phyloP scores from a whole-genome alignment of 1,140 invertebrate genomes.

The Solenopsis fugax region DNA sequence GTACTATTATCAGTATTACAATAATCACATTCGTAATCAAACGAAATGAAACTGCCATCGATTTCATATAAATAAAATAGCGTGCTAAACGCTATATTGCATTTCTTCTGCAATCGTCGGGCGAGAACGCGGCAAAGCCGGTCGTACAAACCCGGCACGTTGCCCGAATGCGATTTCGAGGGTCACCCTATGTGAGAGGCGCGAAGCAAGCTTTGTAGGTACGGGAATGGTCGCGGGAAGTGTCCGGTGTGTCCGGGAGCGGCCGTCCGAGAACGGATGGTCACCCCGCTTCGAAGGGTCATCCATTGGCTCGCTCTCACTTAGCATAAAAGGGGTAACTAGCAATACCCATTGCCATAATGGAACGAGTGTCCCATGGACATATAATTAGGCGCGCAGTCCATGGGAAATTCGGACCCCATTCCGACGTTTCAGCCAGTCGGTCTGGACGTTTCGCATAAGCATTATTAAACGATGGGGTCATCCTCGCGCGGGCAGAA shows the following conservation, averaged over 20 bases:
- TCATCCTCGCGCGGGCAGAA: conserved; percentile 52
- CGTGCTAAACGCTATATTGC: conserved; percentile 4
- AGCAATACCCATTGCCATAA: conserved; percentile 81
- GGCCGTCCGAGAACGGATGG: conserved; percentile 74
- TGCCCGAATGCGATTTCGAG: conserved; percentile 61
- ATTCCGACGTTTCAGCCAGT: conserved; percentile 66
- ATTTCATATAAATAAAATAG: not conserved
- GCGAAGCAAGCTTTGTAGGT: conserved; percentile 69
- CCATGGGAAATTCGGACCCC: conserved; percentile 85
- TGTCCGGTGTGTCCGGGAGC: conserved; percentile 79
- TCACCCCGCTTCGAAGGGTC: conserved; percentile 79
- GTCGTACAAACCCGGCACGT: not conserved
- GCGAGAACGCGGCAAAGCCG: not conserved
- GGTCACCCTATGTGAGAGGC: conserved; percentile 69
- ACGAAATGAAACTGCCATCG: not conserved
- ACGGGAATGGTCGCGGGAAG: conserved; percentile 79
- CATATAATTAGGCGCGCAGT: conserved; percentile 84
- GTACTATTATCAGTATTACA: not conserved
- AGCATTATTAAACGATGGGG: conserved; percentile 60
- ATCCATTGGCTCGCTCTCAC: conserved; percentile 83
- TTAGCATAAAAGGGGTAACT: conserved; percentile 86
- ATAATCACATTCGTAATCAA: not conserved
- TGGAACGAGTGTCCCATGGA: conserved; percentile 84
- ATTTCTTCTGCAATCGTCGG: not conserved
- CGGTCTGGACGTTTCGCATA: conserved; percentile 55